Percentiles rank a stretch among this genome's conserved stretches.
Evolutionary conservation across 2,888 invertebrate species (phyloP).

Genomic region (Harmothoe impar): DNA sequence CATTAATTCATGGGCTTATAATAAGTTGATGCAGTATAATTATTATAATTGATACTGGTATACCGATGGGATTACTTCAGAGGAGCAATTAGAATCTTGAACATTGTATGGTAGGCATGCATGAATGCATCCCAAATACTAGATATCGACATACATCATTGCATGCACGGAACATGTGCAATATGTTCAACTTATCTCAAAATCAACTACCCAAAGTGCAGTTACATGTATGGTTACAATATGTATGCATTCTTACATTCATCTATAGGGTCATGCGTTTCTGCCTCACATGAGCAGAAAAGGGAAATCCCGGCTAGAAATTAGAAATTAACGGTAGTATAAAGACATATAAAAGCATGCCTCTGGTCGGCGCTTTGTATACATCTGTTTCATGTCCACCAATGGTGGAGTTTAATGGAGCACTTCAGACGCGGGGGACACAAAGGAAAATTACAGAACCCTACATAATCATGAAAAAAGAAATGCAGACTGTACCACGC

Average conservation of each 20-base stretch:
- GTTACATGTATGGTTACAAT: background rate
- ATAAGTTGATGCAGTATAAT: too few species aligned
- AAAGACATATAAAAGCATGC: constrained; percentile 26
- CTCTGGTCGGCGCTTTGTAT: background rate
- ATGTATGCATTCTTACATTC: background rate
- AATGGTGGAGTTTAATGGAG: background rate
- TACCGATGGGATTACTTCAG: too few species aligned
- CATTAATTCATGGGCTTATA: too few species aligned
- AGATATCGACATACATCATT: too few species aligned
- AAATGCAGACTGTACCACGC: background rate
- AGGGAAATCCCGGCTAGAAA: background rate
- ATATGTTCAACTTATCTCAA: background rate
- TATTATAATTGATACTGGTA: too few species aligned
- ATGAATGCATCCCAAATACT: too few species aligned
- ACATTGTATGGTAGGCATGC: too few species aligned
- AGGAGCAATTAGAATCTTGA: too few species aligned
- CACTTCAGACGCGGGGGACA: background rate
- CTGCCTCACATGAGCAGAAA: background rate
- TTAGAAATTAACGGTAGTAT: constrained; percentile 42
- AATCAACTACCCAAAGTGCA: background rate
- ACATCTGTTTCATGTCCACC: background rate
- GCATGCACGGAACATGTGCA: too few species aligned
- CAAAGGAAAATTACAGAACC: constrained; percentile 38
- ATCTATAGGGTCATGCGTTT: background rate
- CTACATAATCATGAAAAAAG: background rate